phyloP scores from a whole-genome alignment of 2,888 invertebrate species.

The Drosophila prolongata region DNA sequence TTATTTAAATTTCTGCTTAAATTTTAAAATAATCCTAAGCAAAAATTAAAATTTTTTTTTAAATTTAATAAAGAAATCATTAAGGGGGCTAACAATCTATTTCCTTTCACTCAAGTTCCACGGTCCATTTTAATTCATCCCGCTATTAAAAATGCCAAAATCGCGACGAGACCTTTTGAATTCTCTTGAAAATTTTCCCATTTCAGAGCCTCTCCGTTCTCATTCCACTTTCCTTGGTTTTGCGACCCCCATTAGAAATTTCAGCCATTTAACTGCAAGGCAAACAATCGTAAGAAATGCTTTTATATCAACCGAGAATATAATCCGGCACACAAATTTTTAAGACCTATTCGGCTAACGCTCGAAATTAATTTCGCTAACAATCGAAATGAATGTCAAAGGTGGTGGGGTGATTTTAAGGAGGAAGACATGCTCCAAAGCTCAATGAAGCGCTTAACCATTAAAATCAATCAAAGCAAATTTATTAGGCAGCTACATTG shows the following conservation, averaged over 20 bases:
- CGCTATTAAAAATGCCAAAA: constrained; percentile 72
- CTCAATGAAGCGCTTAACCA: constrained; percentile 82
- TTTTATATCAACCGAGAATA: constrained; percentile 68
- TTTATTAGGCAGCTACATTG: constrained; percentile 81
- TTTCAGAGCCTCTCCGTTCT: constrained; percentile 12
- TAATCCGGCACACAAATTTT: constrained; percentile 69
- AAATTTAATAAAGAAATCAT: too few relatives aligned
- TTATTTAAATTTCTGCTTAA: too few relatives aligned
- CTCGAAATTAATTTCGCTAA: constrained; percentile 80
- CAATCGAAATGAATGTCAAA: constrained; percentile 59
- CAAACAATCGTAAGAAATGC: constrained; percentile 77
- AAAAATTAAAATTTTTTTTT: too few relatives aligned
- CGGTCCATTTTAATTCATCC: constrained; percentile 29
- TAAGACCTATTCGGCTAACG: constrained; percentile 74
- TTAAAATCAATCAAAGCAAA: constrained; percentile 83
- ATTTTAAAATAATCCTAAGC: too few relatives aligned
- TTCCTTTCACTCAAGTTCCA: constrained; percentile 6
- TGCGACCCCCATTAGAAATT: constrained; percentile 23
- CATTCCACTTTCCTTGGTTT: constrained; percentile 1
- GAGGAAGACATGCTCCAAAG: constrained; percentile 67
- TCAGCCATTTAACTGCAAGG: constrained; percentile 68
- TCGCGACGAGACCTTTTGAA: constrained; percentile 63
- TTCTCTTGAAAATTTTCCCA: constrained; percentile 62
- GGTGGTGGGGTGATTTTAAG: constrained; percentile 12
- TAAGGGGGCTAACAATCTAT: neutral